Conservation (phyloP, 2,888 invertebrate genomes). For the Monopis laevigella region DNA sequence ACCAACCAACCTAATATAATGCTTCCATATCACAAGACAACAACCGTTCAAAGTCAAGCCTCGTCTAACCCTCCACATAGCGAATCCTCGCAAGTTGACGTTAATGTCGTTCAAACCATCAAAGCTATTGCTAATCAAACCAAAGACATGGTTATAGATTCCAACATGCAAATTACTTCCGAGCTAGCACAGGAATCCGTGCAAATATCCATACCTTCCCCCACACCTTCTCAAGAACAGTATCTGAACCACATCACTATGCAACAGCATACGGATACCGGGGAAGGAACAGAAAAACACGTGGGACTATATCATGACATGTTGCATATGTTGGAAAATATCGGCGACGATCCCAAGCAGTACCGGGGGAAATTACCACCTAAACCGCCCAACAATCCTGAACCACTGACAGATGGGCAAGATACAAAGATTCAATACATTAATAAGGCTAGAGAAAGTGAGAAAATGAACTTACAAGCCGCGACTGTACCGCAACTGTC, state of each 20-base stretch:
- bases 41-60: not conserved
- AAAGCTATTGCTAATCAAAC: constrained; percentile 66
- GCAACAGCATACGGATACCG: constrained; percentile 63
- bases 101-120: constrained; percentile 59
- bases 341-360: constrained; percentile 51
- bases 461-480: constrained; percentile 46
- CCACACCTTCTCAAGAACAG: constrained; percentile 72
- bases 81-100: constrained; percentile 30
- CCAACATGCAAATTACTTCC: constrained; percentile 63
- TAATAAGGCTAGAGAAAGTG: constrained; percentile 38
- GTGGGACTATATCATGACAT: constrained; percentile 76
- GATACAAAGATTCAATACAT: constrained; percentile 36
- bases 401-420: constrained; percentile 25
- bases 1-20: constrained; percentile 37
- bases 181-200: constrained; percentile 71
- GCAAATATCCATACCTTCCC: constrained; percentile 73
- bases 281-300: constrained; percentile 63
- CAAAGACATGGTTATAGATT: constrained; percentile 63
- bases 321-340: constrained; percentile 75
- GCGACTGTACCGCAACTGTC: constrained; percentile 74
- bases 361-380: constrained; percentile 25
- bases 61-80: too few species aligned
- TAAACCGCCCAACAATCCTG: not conserved
- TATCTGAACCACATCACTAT: constrained; percentile 71
- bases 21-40: constrained; percentile 42